phyloP scores from a whole-genome alignment of 1,140 invertebrate species.

The Heliothis virescens region DNA sequence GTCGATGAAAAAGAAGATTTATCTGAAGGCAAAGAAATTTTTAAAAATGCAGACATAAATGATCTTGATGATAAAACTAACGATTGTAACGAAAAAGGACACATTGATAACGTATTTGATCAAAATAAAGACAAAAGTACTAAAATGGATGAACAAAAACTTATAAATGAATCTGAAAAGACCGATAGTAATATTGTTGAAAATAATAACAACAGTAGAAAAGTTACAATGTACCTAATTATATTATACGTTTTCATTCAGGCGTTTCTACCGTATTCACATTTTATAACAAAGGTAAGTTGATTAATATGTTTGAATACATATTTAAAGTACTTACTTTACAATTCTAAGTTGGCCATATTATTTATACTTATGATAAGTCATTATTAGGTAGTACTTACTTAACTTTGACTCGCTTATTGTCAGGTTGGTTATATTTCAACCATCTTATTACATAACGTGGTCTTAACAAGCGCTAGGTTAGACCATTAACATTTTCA shows the following conservation, averaged over 20 bases:
- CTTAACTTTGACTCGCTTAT: not conserved
- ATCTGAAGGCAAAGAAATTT: conserved; percentile 21
- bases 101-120: not conserved
- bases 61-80: conserved; percentile 18
- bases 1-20: conserved; percentile 57
- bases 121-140: conserved; percentile 26
- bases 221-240: conserved; percentile 77
- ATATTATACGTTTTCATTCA: conserved; percentile 89
- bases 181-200: not conserved
- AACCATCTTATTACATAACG: too few species aligned
- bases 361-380: too few species aligned
- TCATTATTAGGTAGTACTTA: not conserved
- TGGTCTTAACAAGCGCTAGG: too few species aligned
- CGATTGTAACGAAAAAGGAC: conserved; percentile 14
- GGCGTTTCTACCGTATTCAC: conserved; percentile 92
- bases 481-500: not conserved
- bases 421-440: too few species aligned
- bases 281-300: conserved; percentile 92
- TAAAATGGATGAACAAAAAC: conserved; percentile 10
- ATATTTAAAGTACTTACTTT: too few species aligned
- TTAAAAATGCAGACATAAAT: not conserved
- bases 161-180: not conserved
- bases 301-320: not conserved
- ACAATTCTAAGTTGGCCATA: too few species aligned
- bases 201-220: conserved; percentile 26